Base-by-base conservation (phyloP, 2,888 invertebrate genomes). In the Drosophila nr. perissopoda region DNA sequence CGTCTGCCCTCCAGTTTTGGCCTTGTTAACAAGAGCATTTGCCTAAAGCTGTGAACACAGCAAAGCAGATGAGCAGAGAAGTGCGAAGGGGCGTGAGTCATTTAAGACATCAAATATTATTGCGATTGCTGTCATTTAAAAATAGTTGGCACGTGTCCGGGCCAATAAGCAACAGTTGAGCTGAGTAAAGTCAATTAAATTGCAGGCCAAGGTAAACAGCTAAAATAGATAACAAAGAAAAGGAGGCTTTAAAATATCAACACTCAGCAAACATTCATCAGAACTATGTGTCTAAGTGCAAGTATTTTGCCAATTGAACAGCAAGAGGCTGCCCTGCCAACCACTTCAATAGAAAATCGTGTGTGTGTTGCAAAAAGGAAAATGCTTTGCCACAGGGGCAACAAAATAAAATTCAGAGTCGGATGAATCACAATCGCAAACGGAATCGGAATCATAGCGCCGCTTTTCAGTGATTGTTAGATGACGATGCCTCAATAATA, bases 91-190 rank as follows among this genome's bases (percentile, higher is more conserved):
- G 25, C 8, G 4, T 8, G 51, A 40, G 45, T 69, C 79, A 78
- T 84, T 87, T 82, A 64, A 64, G 69, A 82, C 74, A 87, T 78
- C 78, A 85, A 87, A 87, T 85, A 84, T 85, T 82, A 84, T 85
- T 75, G 75, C 66, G 76, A 87, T 80, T 83, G 62, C 78, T 27
- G 59, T 40, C 63, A 67, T 67, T 72, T 56, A 51, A 56, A 64
- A 72, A 56, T n/a, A 72, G 67, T 64, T 63, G 56, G 67, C 63
- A 70, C 68, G 68, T 69, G 62, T 51, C 61, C 70, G 83, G 0
- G 45, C 45, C 25, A 25, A 81, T 83, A 84, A 87, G 84, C 81
- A 83, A 25, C 57, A 67, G 53, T 73, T 87, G 60, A 53, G 58
- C 68, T 49, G 21, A 64, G 29, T 73, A 75, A 83, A 71, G 67